phyloP scores from a whole-genome alignment of 53 echinoderm and acorn worm species.

The Apostichopus leukothele region DNA sequence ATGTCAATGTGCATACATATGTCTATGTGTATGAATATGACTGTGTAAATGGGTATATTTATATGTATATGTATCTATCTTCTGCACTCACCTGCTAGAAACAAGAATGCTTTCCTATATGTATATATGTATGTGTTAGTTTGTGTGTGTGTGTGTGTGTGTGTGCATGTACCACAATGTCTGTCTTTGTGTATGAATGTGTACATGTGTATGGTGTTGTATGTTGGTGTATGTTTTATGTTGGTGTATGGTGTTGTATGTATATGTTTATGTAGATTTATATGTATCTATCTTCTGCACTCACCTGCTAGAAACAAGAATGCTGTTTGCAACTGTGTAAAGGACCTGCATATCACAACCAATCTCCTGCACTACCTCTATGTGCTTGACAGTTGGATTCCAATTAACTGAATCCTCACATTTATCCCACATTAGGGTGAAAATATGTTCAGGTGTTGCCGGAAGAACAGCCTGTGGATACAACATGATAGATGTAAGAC shows the following conservation, averaged over 20 bases:
- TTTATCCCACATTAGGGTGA: slow-evolving; percentile 68
- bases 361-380: slow-evolving; percentile 69
- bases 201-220: too few species aligned
- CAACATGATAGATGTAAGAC: not conserved
- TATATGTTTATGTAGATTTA: too few species aligned
- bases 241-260: too few species aligned
- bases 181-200: too few species aligned
- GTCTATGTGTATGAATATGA: too few species aligned
- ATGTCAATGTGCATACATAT: too few species aligned
- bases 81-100: slow-evolving; percentile 15
- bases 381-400: slow-evolving; percentile 71
- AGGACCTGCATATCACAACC: slow-evolving; percentile 60
- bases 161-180: too few species aligned
- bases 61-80: too few species aligned
- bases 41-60: too few species aligned
- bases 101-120: not conserved
- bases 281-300: not conserved
- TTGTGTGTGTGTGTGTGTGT: too few species aligned
- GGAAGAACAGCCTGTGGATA: slow-evolving; percentile 61
- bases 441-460: slow-evolving; percentile 53
- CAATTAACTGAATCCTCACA: slow-evolving; percentile 53
- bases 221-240: too few species aligned
- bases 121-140: too few species aligned
- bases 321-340: slow-evolving; percentile 52
- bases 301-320: slow-evolving; percentile 34